These are phyloP conservation scores for Xenotilapia leptura DNA, from an alignment of 2,113 vertebrate species.

Conservation along the genomic window DNA sequence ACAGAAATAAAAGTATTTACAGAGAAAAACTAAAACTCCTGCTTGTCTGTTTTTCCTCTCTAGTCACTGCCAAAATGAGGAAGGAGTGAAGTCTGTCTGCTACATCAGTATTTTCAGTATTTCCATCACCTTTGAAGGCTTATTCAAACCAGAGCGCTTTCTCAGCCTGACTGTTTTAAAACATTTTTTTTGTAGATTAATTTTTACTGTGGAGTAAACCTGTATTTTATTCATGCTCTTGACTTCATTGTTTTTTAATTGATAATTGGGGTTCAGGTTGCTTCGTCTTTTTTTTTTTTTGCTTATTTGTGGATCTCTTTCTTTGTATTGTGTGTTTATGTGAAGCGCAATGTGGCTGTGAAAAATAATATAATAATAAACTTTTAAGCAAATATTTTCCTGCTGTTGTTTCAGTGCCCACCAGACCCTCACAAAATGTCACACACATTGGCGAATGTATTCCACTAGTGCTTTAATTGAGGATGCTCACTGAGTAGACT, in stretches of 20 bases:
- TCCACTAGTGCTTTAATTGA: background rate
- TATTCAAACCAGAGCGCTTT: background rate
- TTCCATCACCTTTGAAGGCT: background rate
- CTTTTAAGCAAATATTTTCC: background rate
- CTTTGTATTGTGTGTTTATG: background rate
- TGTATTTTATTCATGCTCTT: fast-evolving
- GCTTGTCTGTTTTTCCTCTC: background rate
- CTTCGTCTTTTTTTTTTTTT: background rate
- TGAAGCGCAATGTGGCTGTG: background rate
- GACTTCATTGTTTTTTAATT: background rate
- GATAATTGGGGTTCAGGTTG: background rate
- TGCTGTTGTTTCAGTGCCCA: background rate
- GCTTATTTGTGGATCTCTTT: background rate
- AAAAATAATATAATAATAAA: background rate
- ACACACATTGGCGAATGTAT: fast-evolving
- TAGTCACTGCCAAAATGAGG: background rate
- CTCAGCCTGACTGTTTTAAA: background rate
- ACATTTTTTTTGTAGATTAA: background rate
- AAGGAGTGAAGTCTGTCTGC: fast-evolving
- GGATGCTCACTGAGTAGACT: background rate
- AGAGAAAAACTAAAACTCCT: background rate
- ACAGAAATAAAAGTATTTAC: background rate
- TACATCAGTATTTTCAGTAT: fast-evolving
- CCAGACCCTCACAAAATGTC: background rate
- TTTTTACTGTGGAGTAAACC: background rate